Evolutionary conservation across 2,797 vertebrate species (phyloP).

Genomic region (Danio aesculapii): DNA sequence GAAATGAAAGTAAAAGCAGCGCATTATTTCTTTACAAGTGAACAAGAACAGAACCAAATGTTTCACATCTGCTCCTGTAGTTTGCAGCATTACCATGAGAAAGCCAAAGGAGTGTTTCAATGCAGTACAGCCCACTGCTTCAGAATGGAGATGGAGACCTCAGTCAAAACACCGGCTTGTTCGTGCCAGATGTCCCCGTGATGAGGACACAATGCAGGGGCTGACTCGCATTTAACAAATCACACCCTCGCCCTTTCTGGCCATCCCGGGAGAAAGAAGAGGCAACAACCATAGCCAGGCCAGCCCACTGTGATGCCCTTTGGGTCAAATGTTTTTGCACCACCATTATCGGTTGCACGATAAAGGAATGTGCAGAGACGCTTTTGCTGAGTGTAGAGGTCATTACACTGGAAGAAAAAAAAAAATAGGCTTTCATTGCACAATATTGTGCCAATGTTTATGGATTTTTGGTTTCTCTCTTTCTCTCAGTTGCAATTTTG

Average conservation of each 20-base stretch:
- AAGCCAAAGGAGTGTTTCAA: conserved; percentile 83
- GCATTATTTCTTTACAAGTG: conserved; percentile 95
- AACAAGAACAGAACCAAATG: conserved; percentile 92
- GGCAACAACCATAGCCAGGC: conserved; percentile 47
- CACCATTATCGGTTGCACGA: conserved; percentile 34
- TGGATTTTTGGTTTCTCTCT: conserved; percentile 15
- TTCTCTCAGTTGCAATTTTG: conserved; percentile 13
- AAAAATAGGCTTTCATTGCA: not conserved
- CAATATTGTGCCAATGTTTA: conserved; percentile 21
- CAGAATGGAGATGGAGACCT: conserved; percentile 78
- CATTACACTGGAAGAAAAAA: too few relatives aligned
- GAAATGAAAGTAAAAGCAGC: conserved; percentile 78
- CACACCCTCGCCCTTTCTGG: conserved; percentile 71
- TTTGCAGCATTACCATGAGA: conserved; percentile 91
- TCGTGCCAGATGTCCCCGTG: conserved; percentile 88
- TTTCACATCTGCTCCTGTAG: conserved; percentile 91
- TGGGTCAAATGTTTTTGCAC: conserved; percentile 73
- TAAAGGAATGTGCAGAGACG: conserved; percentile 38
- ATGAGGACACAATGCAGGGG: conserved; percentile 75
- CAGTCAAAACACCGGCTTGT: conserved; percentile 70
- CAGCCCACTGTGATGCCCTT: conserved; percentile 65
- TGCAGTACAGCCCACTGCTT: conserved; percentile 84
- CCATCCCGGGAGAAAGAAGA: conserved; percentile 55
- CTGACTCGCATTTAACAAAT: conserved; percentile 79
- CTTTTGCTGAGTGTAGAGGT: too few relatives aligned